These are phyloP conservation scores for Ceyx melanurus DNA, from an alignment of 2,113 vertebrate genomes.

Conservation along the genomic window DNA sequence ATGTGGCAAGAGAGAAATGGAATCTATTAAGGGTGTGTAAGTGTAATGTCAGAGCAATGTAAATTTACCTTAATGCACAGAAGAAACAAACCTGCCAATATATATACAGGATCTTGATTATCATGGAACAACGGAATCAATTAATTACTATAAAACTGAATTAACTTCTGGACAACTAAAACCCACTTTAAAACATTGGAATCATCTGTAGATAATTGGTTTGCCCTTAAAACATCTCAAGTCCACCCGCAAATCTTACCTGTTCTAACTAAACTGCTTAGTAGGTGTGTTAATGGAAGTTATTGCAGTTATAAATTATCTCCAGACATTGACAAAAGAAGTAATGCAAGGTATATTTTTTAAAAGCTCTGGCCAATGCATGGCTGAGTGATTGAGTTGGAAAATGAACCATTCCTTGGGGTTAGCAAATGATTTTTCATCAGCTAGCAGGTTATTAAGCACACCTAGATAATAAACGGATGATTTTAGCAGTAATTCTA, in stretches of 20 bases:
- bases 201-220: constrained; percentile 57
- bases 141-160: constrained; percentile 39
- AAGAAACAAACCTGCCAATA: background rate
- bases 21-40: background rate
- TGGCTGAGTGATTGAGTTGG: constrained; percentile 60
- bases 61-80: background rate
- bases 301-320: constrained; percentile 47
- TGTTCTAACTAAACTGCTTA: constrained; percentile 45
- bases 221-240: constrained; percentile 52
- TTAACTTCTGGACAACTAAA: constrained; percentile 60
- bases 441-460: constrained; percentile 73
- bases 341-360: constrained; percentile 61
- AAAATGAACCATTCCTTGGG: constrained; percentile 70
- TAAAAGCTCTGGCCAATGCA: constrained; percentile 47
- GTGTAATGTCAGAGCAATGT: background rate
- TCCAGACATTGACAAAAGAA: constrained; percentile 64
- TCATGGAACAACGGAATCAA: background rate
- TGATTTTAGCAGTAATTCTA: constrained; percentile 72
- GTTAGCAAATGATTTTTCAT: constrained; percentile 75
- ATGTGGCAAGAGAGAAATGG: background rate
- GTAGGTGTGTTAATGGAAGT: constrained; percentile 50
- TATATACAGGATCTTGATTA: background rate
- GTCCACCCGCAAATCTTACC: constrained; percentile 40
- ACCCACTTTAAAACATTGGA: constrained; percentile 44
- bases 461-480: constrained; percentile 77